These are phyloP conservation scores for human DNA, from an alignment of 2,113 vertebrate genomes.

Conservation along the genomic window DNA sequence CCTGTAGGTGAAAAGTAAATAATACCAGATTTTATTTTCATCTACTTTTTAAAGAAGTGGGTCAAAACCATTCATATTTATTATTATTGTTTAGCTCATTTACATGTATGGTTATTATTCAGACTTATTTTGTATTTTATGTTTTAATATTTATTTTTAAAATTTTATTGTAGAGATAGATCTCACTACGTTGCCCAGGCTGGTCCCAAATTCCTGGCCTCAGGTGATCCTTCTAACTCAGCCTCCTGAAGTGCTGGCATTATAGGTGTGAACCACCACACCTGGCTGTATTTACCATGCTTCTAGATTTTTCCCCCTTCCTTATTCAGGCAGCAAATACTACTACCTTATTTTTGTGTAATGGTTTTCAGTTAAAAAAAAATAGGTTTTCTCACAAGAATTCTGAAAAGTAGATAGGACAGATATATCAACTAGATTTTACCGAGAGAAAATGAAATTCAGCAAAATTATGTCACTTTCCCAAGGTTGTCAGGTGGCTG, in stretches of 20 bases:
- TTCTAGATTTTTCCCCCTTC: background rate
- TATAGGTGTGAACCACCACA: too few relatives aligned
- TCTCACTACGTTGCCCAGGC: too few relatives aligned
- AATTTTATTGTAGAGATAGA: too few relatives aligned
- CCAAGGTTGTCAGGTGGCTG: background rate
- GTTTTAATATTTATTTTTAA: too few relatives aligned
- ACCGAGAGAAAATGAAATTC: conserved; percentile 40
- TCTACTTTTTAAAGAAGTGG: background rate
- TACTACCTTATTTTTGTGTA: background rate
- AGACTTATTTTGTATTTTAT: conserved; percentile 17
- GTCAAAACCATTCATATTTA: conserved; percentile 11
- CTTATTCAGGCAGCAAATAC: background rate
- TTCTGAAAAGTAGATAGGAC: background rate
- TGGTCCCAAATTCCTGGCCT: too few relatives aligned
- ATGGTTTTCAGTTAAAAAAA: background rate
- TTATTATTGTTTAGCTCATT: background rate
- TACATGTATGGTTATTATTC: background rate
- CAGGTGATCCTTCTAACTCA: too few relatives aligned
- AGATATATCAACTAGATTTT: background rate
- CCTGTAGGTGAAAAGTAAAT: background rate
- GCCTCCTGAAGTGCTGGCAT: too few relatives aligned
- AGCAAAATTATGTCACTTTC: background rate
- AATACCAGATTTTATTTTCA: background rate
- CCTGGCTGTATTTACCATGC: background rate
- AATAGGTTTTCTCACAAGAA: background rate